Base-by-base conservation (phyloP, 2,797 vertebrate genomes). In the Arvicola amphibius region DNA sequence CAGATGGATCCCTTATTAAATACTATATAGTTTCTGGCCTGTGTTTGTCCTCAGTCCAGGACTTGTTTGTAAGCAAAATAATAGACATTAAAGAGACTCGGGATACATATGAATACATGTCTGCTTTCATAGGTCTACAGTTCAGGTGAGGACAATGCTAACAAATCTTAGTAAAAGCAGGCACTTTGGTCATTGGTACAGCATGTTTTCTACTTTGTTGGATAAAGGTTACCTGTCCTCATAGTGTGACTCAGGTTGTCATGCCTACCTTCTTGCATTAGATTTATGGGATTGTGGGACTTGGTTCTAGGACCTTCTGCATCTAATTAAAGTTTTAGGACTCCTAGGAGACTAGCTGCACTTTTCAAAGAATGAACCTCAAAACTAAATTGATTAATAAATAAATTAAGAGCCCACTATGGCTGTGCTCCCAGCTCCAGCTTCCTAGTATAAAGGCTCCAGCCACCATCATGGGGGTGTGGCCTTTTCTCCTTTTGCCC, bases 261-360 rank as follows among this genome's bases (percentile, higher is more conserved):
- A 0, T 71, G 69, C 27, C 61, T 88, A 77, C 79, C 71, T 90
- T 92, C 69, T 78, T 93, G 73, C 91, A 85, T 16, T 92, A 84
- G 13, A 93, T 92, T 88, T 91, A 83, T 43, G n/a, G 32, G 78
- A 81, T 91, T 96, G 87, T 90, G 37, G 23, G 84, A 92, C 95
- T 93, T 95, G 53, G n/a, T 80, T 89, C 91, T 61, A 29, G 59
- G 63, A 92, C 14, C 71, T 77, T 6, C 61, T 88, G 14, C 53
- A 12, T 91, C 48, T 96, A 88, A 95, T 96, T 92, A 96, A 95
- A 95, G 56, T 88, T 90, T 88, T 59, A 89, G 79, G 40, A 61
- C 16, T 95, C 79, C 79, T 85, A 77, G 32, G 83, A 96, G 63
- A 95, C 71, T 0, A 0, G 59, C 25, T 89, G 32, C 56, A 34